Conservation (phyloP, 2,888 invertebrate genomes). For the Cheilosia pagana region DNA sequence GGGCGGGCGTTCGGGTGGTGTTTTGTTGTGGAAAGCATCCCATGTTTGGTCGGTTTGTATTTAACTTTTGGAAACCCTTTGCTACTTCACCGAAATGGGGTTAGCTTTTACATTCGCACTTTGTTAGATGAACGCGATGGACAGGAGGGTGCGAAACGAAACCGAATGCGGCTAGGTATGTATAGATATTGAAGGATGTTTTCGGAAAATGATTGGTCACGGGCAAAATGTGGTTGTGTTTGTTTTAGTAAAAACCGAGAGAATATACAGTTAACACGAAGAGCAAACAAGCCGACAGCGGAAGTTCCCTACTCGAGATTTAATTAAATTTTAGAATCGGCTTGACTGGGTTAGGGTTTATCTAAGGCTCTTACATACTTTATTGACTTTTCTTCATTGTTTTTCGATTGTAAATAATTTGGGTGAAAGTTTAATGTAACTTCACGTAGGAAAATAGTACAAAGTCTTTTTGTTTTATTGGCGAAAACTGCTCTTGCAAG, state of each 20-base stretch:
- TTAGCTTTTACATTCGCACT: conserved; percentile 49
- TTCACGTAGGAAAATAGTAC: too few relatives aligned
- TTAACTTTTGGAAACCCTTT: conserved; percentile 70
- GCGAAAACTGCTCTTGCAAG: too few relatives aligned
- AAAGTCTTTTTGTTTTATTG: too few relatives aligned
- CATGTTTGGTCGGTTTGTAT: conserved; percentile 70
- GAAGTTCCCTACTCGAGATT: conserved; percentile 26
- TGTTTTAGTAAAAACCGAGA: conserved; percentile 29
- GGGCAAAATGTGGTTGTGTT: conserved; percentile 45
- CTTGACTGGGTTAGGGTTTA: too few relatives aligned
- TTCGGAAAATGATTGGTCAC: conserved; percentile 59
- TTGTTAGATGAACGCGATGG: neutral
- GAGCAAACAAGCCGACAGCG: conserved; percentile 9
- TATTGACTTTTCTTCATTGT: too few relatives aligned
- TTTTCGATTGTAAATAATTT: too few relatives aligned
- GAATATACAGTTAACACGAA: conserved; percentile 1
- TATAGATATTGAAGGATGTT: conserved; percentile 41
- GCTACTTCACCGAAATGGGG: conserved; percentile 34
- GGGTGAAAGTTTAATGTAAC: too few relatives aligned
- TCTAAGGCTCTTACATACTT: too few relatives aligned
- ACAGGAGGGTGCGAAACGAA: too few relatives aligned
- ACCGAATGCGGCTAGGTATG: too few relatives aligned
- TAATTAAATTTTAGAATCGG: conserved; percentile 48
- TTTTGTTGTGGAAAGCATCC: conserved; percentile 42
- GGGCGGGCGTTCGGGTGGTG: conserved; percentile 35